phyloP scores from a whole-genome alignment of 2,797 vertebrate genomes.

The Masticophis lateralis region DNA sequence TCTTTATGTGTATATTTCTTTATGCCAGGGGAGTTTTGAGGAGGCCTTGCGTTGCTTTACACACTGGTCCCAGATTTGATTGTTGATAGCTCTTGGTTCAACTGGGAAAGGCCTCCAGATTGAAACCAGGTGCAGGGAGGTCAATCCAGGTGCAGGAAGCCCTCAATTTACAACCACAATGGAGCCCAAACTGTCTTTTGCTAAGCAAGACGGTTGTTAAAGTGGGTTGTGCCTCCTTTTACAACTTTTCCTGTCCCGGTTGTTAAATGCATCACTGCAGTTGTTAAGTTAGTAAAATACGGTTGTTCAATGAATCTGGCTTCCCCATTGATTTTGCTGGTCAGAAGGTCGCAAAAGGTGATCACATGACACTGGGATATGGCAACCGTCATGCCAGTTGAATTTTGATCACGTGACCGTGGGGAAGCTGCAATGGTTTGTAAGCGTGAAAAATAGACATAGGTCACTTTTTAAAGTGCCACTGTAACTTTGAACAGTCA shows the following conservation, averaged over 20 bases:
- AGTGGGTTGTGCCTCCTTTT: too few relatives aligned
- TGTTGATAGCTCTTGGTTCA: background rate
- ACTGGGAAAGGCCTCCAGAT: background rate
- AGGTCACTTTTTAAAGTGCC: background rate
- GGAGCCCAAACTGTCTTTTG: too few relatives aligned
- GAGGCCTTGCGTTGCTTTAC: background rate
- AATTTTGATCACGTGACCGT: background rate
- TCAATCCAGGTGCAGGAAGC: background rate
- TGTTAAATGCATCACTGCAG: too few relatives aligned
- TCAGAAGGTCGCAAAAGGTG: background rate
- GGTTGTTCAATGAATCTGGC: too few relatives aligned
- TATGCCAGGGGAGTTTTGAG: background rate
- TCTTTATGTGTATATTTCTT: too few relatives aligned
- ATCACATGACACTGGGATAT: background rate
- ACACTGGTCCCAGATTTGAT: background rate
- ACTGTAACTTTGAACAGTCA: background rate
- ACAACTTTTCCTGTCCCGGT: too few relatives aligned
- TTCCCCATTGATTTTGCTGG: background rate
- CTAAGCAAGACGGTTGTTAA: too few relatives aligned
- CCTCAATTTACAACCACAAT: too few relatives aligned
- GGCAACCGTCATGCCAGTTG: too few relatives aligned
- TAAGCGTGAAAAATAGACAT: background rate
- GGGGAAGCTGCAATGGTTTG: background rate
- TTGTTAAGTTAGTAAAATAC: too few relatives aligned
- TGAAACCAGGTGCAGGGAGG: background rate